Evolutionary conservation across 2,888 invertebrate species (phyloP).

Genomic region (Hipparchia semele): DNA sequence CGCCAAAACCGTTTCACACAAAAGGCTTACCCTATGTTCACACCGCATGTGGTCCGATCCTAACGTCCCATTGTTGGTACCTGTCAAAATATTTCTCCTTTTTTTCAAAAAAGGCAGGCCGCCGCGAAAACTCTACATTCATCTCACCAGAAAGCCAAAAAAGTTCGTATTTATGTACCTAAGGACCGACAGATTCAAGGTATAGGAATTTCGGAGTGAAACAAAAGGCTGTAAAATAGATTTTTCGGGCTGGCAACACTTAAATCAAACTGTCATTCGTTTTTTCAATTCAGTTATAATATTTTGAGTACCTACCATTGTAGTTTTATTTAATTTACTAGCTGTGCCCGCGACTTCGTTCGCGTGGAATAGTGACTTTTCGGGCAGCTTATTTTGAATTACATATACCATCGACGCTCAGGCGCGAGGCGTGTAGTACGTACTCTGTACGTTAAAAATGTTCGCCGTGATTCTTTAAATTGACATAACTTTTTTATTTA

Average conservation of each 20-base stretch:
- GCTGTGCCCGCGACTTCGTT: no score
- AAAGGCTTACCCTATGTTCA: constrained; percentile 7
- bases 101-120: constrained; percentile 42
- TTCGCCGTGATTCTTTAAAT: no score
- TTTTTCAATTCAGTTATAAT: neutral
- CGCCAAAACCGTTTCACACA: constrained; percentile 22
- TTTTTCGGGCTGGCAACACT: constrained; percentile 9
- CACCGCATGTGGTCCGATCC: constrained; percentile 62
- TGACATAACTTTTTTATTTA: no score
- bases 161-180: constrained; percentile 20
- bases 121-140: constrained; percentile 40
- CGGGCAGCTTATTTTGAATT: no score
- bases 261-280: constrained; percentile 14
- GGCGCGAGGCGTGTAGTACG: no score
- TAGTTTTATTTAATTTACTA: neutral
- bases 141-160: constrained; percentile 28
- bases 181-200: neutral
- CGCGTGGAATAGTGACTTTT: no score
- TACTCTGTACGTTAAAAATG: no score
- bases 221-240: constrained; percentile 13
- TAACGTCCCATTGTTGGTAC: constrained; percentile 63
- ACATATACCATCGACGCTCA: no score
- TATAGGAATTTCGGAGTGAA: constrained; percentile 13
- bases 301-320: neutral
- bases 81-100: constrained; percentile 74